Conservation (phyloP, 2,113 vertebrate species). For the Turdus rufiventris region DNA sequence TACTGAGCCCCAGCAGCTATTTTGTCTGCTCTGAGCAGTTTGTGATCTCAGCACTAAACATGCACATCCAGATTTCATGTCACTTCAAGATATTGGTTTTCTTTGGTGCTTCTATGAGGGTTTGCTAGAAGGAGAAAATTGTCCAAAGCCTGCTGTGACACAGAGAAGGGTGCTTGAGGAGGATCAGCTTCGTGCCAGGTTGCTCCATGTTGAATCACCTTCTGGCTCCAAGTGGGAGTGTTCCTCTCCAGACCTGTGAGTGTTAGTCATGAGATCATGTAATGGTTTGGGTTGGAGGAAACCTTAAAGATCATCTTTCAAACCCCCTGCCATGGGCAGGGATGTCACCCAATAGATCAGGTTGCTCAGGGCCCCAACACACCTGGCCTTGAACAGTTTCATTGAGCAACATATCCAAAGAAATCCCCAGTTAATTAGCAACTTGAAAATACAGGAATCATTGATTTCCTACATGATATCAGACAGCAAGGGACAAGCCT, state of each 20-base stretch:
- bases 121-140: not conserved
- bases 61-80: not conserved
- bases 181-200: not conserved
- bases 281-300: not conserved
- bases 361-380: not conserved
- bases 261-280: not conserved
- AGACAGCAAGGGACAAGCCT: not conserved
- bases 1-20: not conserved
- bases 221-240: accelerated
- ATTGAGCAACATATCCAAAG: not conserved
- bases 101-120: not conserved
- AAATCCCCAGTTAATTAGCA: accelerated
- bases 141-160: not conserved
- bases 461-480: not conserved
- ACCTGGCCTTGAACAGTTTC: not conserved
- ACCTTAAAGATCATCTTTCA: not conserved
- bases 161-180: accelerated
- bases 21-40: not conserved
- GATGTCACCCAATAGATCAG: not conserved
- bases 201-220: accelerated
- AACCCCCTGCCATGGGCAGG: not conserved
- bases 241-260: not conserved
- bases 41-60: not conserved
- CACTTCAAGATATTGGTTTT: not conserved
- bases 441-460: not conserved